Evolutionary conservation across 2,888 invertebrate species (phyloP), one percentile per base, ranked within the genome.

Genomic region (Drosophila leonis): DNA sequence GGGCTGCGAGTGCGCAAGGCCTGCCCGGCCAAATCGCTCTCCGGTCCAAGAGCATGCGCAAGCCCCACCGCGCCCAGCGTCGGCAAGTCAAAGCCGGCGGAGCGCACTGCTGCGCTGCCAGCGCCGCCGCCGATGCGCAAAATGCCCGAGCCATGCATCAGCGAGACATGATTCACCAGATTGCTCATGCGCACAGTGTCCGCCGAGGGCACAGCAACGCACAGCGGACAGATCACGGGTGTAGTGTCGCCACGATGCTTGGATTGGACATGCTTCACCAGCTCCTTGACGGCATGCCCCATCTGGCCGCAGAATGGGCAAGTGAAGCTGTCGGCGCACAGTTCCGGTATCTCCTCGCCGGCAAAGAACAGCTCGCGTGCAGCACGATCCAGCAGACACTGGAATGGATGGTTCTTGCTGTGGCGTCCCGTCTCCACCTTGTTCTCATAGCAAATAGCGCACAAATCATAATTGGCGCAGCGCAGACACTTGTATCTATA

Each of bases 281-380:
- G 29, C 41, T 59, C 18, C 59, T 67, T 31, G 15, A 3, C 5
- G 9, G 41, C 10, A 15, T 49, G 18, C 0, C 41, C 42, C 68
- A 42, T 57, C 13, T 35, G 10, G 57, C 68, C 67, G 31, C 67
- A 67, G 35, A 49, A 31, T 12, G 67, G 49, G 24, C 67, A 63
- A 61, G 88, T 87, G 52, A 83, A 84, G 61, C 83, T 83, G 4
- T 79, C 79, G 7, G 90, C 82, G 10, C 66, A 68, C 18, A 83
- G 12, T 0, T 44, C 51, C 12, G 87, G 73, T 1, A 80, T 61
- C 1, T 39, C 41, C 12, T 71, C 78, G 3, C 78, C 87, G 39
- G 13, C 67, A 35, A 80, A 86, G 59, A 68, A 63, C 2, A 89
- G 29, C 49, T 72, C 70, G 0, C 63, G 60, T 0, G 75, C 72